Evolutionary conservation across 1,140 invertebrate species (phyloP).

Genomic region (Carcinoscorpius rotundicauda): DNA sequence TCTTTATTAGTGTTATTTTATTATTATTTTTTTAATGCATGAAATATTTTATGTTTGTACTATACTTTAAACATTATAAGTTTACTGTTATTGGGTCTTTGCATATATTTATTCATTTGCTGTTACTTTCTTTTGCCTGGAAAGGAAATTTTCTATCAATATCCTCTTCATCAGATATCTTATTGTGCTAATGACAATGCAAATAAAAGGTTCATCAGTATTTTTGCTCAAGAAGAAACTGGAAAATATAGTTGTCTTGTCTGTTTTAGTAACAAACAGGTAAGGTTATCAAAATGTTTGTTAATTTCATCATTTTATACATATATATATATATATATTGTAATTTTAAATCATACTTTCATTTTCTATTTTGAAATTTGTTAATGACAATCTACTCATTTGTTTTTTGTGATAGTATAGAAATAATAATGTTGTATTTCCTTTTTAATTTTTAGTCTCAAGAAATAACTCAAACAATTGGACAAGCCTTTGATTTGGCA

Average conservation of each 20-base stretch:
- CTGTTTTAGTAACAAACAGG: slow-evolving; percentile 84
- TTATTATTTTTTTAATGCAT: no score
- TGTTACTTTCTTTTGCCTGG: no score
- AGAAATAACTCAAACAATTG: slow-evolving; percentile 91
- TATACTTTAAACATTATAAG: no score
- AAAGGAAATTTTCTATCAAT: slow-evolving; percentile 74
- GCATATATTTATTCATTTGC: no score
- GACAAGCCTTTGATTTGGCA: slow-evolving; percentile 93
- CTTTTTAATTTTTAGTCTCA: slow-evolving; percentile 44
- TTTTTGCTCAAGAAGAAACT: slow-evolving; percentile 76
- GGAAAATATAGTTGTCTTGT: slow-evolving; percentile 90
- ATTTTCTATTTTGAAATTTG: background rate
- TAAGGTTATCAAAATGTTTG: slow-evolving; percentile 5
- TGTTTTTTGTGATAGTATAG: slow-evolving; percentile 11
- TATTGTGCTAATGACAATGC: slow-evolving; percentile 97
- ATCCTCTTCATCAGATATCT: slow-evolving; percentile 89
- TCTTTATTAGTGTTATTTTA: no score
- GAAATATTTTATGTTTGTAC: no score
- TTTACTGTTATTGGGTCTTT: no score
- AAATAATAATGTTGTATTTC: no score
- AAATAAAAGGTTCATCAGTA: slow-evolving; percentile 92
- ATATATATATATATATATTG: slow-evolving; percentile 3
- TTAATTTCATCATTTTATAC: background rate
- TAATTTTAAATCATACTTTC: background rate
- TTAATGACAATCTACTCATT: slow-evolving; percentile 7